Evolutionary conservation across 2,888 invertebrate genomes (phyloP).

Genomic region (Drosophila subsilvestris): DNA sequence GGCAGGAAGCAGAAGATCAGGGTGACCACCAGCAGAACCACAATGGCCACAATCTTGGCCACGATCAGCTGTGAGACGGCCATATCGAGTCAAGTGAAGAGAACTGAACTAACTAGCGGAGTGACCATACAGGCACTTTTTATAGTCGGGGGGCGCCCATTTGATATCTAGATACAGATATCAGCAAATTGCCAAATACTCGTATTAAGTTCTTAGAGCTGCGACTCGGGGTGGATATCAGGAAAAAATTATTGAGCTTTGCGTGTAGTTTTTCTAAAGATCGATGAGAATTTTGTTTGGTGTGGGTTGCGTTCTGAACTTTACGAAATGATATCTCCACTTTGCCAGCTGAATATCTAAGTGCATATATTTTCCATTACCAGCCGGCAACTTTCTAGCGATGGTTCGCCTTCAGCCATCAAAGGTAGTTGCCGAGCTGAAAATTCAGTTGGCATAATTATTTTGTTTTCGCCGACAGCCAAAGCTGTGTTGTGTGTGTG

Average conservation of each 20-base stretch:
- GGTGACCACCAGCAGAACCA: slow-evolving; percentile 90
- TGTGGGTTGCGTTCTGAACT: not conserved
- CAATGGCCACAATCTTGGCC: slow-evolving; percentile 92
- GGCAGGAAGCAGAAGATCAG: slow-evolving; percentile 91
- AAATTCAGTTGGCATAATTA: slow-evolving; percentile 18
- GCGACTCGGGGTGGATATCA: not conserved
- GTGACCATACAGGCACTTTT: not conserved
- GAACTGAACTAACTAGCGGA: slow-evolving; percentile 1
- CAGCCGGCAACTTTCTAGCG: too few relatives aligned
- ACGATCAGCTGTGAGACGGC: slow-evolving; percentile 48
- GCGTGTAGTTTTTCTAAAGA: not conserved
- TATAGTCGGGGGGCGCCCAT: slow-evolving; percentile 10
- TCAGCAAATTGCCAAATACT: slow-evolving; percentile 16
- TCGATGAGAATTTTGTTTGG: not conserved
- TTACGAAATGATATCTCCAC: slow-evolving; percentile 25
- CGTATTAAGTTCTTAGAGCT: slow-evolving; percentile 20
- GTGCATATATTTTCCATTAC: not conserved
- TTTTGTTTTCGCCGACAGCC: slow-evolving; percentile 11
- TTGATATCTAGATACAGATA: slow-evolving; percentile 24
- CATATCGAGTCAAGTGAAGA: slow-evolving; percentile 18
- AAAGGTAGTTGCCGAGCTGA: slow-evolving; percentile 21
- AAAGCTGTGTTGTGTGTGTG: slow-evolving; percentile 17
- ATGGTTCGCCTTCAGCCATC: slow-evolving; percentile 6
- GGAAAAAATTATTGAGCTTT: not conserved
- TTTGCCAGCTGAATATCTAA: not conserved